Evolutionary conservation across 2,888 invertebrate genomes (phyloP), one percentile per base, ranked within the genome.

Genomic region (Thumatha senex): DNA sequence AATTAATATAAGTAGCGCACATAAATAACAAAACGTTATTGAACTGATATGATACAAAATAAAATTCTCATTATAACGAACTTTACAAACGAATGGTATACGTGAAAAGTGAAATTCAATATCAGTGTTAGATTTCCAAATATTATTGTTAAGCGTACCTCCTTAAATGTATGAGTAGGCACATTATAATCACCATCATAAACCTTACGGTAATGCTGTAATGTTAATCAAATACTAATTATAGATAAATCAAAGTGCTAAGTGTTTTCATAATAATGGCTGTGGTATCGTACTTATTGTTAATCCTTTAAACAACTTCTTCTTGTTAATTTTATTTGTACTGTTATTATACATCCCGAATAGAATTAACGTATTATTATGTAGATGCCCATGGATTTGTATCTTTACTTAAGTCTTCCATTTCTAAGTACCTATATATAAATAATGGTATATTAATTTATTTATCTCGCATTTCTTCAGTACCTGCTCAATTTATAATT

Each of bases 261-360:
- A 86, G 83, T 85, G 81, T 84, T 83, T n/a, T 85, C 75, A 76
- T 79, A 78, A 83, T 84, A 86, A 91, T 89, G 91, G 91, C 91
- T 91, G 91, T 91, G 91, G 89, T 86, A 86, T 84, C 74, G 86
- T 82, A 89, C 87, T n/a, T 89, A 86, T 89, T 81, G 76, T 84
- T 85, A 81, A 82, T 79, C 78, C 81, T 61, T 80, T 82, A 81
- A 82, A 82, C 77, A 81, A 70, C 70, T 72, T 78, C 71, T 79
- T 71, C 75, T 76, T 58, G 65, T 79, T 81, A 67, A 55, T 75
- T 79, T 81, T 66, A 55, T 75, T 74, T 74, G 64, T 71, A 72
- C 68, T 60, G 68, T 72, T 71, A 65, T 71, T 73, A 73, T 70
- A 76, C 70, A 79, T 74, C 75, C 72, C 68, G 57, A n/a, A 69